Evolutionary conservation across 2,113 vertebrate species (phyloP).

Genomic region (Psittacula cyanocephala): DNA sequence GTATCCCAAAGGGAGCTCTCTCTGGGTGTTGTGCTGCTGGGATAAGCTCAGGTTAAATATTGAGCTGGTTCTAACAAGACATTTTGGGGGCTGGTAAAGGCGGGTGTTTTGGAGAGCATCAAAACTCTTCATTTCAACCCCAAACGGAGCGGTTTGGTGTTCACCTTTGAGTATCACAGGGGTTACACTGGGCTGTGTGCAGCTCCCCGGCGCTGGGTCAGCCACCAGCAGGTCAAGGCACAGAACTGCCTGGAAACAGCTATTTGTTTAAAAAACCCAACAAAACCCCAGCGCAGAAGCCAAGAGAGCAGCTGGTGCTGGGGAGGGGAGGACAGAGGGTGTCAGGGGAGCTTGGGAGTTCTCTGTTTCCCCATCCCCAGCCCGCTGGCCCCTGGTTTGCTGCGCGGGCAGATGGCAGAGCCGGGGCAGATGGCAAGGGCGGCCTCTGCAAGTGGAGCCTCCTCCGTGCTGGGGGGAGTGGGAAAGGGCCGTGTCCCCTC

Average conservation of each 20-base stretch:
- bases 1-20: not conserved
- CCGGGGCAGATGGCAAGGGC: slow-evolving; percentile 52
- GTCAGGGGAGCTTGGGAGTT: slow-evolving; percentile 11
- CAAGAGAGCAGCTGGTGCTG: not conserved
- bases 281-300: not conserved
- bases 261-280: not conserved
- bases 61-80: not conserved
- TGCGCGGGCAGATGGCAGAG: not conserved
- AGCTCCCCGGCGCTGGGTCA: not conserved
- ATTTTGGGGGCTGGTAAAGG: not conserved
- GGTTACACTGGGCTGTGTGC: not conserved
- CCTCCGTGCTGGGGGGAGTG: not conserved
- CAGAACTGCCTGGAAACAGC: not conserved
- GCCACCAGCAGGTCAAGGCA: not conserved
- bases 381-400: not conserved
- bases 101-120: fast-evolving
- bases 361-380: not conserved
- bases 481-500: not conserved
- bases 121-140: fast-evolving
- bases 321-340: not conserved
- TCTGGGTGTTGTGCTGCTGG: not conserved
- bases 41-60: not conserved
- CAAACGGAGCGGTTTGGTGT: fast-evolving
- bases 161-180: not conserved
- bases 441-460: not conserved